A percentile compares a stretch with the other conserved stretches of the same genome.
These are phyloP conservation scores for Formica aserva DNA, from an alignment of 2,888 invertebrate species.

Conservation along the genomic window DNA sequence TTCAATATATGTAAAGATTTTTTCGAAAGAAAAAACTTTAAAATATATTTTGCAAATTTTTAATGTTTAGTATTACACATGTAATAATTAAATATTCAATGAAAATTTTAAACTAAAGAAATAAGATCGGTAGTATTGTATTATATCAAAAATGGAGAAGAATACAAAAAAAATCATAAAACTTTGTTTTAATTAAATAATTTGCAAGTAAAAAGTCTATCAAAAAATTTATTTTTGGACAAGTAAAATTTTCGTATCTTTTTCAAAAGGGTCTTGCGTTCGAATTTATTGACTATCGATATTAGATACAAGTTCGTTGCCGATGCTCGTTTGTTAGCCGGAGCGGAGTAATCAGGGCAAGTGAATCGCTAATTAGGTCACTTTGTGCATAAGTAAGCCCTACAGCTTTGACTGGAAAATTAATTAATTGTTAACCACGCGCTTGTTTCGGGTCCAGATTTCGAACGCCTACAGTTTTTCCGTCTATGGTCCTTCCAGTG, in stretches of 20 bases:
- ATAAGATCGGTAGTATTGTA: neutral
- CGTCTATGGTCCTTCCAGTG: neutral
- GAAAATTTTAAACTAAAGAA: neutral
- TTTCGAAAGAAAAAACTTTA: neutral
- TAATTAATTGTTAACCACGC: constrained; percentile 41
- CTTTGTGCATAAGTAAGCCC: constrained; percentile 49
- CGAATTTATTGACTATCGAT: constrained; percentile 45
- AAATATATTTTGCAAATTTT: neutral
- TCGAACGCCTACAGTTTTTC: constrained; percentile 18
- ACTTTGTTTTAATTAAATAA: constrained; percentile 1
- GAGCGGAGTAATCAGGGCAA: constrained; percentile 38
- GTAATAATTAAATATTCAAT: neutral
- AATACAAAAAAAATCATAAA: neutral
- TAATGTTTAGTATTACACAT: neutral
- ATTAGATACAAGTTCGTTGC: constrained; percentile 32
- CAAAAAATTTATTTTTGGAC: neutral
- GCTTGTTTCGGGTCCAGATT: constrained; percentile 14
- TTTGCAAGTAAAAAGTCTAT: neutral
- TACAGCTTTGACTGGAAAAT: constrained; percentile 40
- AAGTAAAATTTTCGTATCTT: neutral
- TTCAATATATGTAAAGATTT: neutral
- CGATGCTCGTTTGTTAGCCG: constrained; percentile 42
- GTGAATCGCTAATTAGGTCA: constrained; percentile 53
- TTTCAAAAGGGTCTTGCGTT: neutral
- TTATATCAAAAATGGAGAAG: neutral